Conservation (phyloP, 2,888 invertebrate genomes). For the Caenorhabditis sp. region DNA sequence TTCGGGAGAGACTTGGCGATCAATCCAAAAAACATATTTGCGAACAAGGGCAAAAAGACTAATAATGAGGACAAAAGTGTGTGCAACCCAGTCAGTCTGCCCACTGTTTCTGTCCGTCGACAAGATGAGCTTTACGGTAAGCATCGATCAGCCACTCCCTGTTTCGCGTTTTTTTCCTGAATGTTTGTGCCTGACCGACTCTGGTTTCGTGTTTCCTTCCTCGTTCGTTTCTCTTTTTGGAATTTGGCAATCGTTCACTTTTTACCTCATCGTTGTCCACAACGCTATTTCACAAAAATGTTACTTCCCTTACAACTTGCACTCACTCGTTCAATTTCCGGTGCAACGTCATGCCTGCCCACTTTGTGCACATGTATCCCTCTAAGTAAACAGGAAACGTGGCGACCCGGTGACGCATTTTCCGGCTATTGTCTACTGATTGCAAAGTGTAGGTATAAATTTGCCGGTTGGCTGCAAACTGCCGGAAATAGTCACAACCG, state of each 20-base stretch:
- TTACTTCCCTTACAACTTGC: constrained; percentile 8
- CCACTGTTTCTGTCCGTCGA: constrained; percentile 46
- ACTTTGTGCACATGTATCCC: not conserved
- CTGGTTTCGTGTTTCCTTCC: constrained; percentile 11
- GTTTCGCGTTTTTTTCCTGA: constrained; percentile 18
- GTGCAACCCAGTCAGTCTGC: constrained; percentile 53
- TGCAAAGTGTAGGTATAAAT: not conserved
- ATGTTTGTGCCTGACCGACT: not conserved
- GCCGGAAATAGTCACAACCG: constrained; percentile 4
- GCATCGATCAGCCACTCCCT: constrained; percentile 39
- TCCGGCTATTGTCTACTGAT: constrained; percentile 4
- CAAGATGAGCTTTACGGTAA: constrained; percentile 55
- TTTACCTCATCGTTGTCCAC: not conserved
- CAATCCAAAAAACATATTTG: constrained; percentile 64
- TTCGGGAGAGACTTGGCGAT: constrained; percentile 6
- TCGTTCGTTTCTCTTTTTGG: constrained; percentile 1
- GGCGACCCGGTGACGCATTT: constrained; percentile 5
- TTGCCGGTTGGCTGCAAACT: constrained; percentile 1
- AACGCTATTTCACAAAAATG: constrained; percentile 15
- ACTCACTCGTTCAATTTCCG: constrained; percentile 29
- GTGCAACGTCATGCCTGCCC: constrained; percentile 40
- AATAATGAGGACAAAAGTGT: constrained; percentile 44
- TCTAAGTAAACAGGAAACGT: constrained; percentile 40
- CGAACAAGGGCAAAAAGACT: constrained; percentile 59
- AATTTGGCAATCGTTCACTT: not conserved